A percentile compares a stretch with the other conserved stretches of the same genome.
These are phyloP conservation scores for Lophotis ruficrista DNA, from an alignment of 2,113 vertebrate genomes.

Conservation along the genomic window DNA sequence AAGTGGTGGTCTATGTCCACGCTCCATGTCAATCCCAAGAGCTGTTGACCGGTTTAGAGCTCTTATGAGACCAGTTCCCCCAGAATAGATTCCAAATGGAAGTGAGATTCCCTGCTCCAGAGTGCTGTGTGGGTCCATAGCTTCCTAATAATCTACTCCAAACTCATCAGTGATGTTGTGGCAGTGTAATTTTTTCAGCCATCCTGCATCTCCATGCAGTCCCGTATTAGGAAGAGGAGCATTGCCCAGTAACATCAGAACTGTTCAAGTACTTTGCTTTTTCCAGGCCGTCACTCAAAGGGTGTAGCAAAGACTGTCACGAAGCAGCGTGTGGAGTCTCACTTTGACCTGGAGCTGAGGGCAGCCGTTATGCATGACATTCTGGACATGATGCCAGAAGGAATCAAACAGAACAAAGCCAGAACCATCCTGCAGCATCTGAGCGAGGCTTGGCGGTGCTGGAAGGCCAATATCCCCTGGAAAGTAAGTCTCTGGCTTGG, in stretches of 20 bases:
- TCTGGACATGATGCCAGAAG: slow-evolving; percentile 99
- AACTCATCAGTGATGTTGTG: background rate
- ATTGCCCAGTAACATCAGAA: background rate
- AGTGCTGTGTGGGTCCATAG: background rate
- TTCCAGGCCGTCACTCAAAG: slow-evolving; percentile 94
- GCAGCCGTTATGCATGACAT: slow-evolving; percentile 99
- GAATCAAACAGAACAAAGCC: slow-evolving; percentile 99
- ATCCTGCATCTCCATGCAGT: background rate
- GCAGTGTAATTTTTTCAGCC: background rate
- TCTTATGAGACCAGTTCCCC: background rate
- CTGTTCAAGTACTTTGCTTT: background rate
- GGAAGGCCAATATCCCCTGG: slow-evolving; percentile 99
- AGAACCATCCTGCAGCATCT: slow-evolving; percentile 98
- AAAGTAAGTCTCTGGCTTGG: slow-evolving; percentile 74
- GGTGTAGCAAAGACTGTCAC: slow-evolving; percentile 98
- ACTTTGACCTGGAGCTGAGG: slow-evolving; percentile 97
- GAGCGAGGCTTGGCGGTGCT: slow-evolving; percentile 98
- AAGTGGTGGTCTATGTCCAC: background rate
- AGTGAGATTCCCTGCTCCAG: background rate
- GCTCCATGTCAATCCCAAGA: background rate
- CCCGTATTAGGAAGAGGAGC: background rate
- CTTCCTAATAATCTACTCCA: background rate
- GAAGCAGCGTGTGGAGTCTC: slow-evolving; percentile 97
- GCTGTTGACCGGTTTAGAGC: background rate
- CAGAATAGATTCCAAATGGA: background rate